phyloP scores from a whole-genome alignment of 2,113 vertebrate species.

The Mobula birostris region DNA sequence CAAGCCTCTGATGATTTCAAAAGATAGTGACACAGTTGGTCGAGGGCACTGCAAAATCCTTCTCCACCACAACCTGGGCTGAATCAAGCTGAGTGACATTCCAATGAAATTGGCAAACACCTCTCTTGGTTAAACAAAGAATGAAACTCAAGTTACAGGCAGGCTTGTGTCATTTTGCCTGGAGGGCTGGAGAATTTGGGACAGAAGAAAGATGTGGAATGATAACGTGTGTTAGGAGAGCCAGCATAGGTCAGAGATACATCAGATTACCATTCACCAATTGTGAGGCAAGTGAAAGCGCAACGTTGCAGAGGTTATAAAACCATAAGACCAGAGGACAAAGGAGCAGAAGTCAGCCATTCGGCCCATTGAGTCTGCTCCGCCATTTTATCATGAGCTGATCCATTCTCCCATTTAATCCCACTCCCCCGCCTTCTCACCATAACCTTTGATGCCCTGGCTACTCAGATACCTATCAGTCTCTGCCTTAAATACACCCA shows the following conservation, averaged over 20 bases:
- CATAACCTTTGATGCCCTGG: too few species aligned
- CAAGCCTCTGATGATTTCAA: background rate
- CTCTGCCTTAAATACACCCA: too few species aligned
- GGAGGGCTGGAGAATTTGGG: background rate
- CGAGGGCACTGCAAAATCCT: background rate
- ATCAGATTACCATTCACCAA: background rate
- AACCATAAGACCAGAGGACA: too few species aligned
- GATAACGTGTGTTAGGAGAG: background rate
- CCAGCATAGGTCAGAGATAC: background rate
- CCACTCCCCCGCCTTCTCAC: too few species aligned
- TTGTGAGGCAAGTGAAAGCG: background rate
- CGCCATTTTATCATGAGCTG: too few species aligned
- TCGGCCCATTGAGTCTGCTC: too few species aligned
- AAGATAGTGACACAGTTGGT: background rate
- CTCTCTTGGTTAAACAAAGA: background rate
- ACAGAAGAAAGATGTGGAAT: background rate
- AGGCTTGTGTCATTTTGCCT: background rate
- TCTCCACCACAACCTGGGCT: background rate
- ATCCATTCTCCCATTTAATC: too few species aligned
- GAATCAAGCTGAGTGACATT: background rate
- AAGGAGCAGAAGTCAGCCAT: too few species aligned
- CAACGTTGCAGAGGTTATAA: too few species aligned
- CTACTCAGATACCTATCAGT: too few species aligned
- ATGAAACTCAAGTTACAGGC: background rate
- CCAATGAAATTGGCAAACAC: background rate